phyloP scores from a whole-genome alignment of 2,888 invertebrate species.

The Drosophila testacea region DNA sequence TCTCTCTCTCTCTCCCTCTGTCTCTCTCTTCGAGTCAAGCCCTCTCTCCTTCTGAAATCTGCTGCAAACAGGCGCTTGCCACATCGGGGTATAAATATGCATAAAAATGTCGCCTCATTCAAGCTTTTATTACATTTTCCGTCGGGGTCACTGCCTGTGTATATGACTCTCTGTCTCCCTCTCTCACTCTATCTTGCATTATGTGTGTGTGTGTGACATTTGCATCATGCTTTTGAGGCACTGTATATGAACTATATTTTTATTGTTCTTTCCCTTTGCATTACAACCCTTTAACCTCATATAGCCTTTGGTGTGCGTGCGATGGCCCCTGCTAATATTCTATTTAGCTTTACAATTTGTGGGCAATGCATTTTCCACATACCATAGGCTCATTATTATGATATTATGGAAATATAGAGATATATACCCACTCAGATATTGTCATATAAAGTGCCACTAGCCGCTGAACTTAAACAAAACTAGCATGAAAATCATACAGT shows the following conservation, averaged over 20 bases:
- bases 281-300: background rate
- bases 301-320: constrained; percentile 19
- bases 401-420: constrained; percentile 49
- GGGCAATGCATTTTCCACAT: constrained; percentile 34
- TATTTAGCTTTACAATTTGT: constrained; percentile 55
- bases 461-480: background rate
- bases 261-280: constrained; percentile 26
- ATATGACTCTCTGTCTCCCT: background rate
- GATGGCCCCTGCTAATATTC: constrained; percentile 52
- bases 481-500: too few relatives aligned
- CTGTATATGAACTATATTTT: constrained; percentile 42
- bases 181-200: too few relatives aligned
- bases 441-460: constrained; percentile 50
- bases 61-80: constrained; percentile 32
- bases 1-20: background rate
- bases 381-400: constrained; percentile 61
- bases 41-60: background rate
- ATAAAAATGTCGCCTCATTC: constrained; percentile 72
- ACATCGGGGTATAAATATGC: constrained; percentile 66
- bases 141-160: constrained; percentile 54
- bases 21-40: background rate
- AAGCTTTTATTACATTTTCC: constrained; percentile 68
- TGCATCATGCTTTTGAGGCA: background rate
- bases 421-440: constrained; percentile 36
- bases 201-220: constrained; percentile 1